Conservation (phyloP, 2,888 invertebrate species). For the Stramonita haemastoma region DNA sequence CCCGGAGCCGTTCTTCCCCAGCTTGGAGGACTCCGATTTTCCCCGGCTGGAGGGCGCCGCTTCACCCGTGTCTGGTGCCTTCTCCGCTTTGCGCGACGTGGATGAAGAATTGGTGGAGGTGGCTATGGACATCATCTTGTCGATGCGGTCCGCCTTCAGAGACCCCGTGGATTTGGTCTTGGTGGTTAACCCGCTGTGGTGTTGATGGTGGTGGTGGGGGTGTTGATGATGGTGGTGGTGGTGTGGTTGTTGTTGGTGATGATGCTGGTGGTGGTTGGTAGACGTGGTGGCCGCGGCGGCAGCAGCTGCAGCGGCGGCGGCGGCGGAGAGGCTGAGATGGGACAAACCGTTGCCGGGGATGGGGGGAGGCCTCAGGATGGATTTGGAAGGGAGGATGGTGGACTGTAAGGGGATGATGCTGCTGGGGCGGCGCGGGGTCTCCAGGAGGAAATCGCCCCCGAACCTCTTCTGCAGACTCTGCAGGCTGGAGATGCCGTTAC, state of each 20-base stretch:
- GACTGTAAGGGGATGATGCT: constrained; percentile 54
- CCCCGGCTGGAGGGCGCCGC: constrained; percentile 37
- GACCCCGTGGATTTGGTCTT: constrained; percentile 16
- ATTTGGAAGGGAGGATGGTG: constrained; percentile 44
- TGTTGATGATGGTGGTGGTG: constrained; percentile 35
- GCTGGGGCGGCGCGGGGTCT: constrained; percentile 59
- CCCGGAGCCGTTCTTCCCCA: background rate
- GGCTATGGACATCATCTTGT: constrained; percentile 36
- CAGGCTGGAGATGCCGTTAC: constrained; percentile 63
- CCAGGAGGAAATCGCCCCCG: constrained; percentile 67
- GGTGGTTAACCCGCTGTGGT: constrained; percentile 31
- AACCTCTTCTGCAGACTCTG: constrained; percentile 71
- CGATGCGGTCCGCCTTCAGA: constrained; percentile 28
- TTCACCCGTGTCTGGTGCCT: background rate
- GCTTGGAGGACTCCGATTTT: background rate
- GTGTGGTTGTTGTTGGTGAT: constrained; percentile 19
- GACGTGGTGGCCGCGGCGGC: constrained; percentile 2
- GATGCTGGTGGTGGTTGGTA: constrained; percentile 17
- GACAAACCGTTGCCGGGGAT: constrained; percentile 26
- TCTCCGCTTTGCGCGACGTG: constrained; percentile 2
- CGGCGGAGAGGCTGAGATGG: constrained; percentile 34
- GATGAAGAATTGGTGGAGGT: constrained; percentile 2
- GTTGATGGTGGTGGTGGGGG: background rate
- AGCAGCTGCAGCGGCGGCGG: constrained; percentile 32
- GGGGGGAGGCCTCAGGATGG: constrained; percentile 40